Evolutionary conservation across 2,888 invertebrate genomes (phyloP).

Genomic region (Mylabris sibirica): DNA sequence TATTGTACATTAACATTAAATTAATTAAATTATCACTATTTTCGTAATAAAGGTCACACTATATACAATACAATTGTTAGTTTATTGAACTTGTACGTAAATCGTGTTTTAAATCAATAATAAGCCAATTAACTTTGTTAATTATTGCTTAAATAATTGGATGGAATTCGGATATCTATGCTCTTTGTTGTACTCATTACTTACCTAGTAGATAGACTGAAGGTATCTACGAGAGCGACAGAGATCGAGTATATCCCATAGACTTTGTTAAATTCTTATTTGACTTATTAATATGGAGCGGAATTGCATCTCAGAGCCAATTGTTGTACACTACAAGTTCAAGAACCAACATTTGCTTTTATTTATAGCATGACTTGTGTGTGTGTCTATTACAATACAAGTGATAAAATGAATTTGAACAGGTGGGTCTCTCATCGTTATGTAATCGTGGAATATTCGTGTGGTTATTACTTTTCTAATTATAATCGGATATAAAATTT

Average conservation of each 20-base stretch:
- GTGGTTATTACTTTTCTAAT: background rate
- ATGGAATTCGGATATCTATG: no score
- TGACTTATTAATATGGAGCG: no score
- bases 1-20: background rate
- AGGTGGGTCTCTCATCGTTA: background rate
- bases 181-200: no score
- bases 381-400: background rate
- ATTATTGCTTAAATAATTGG: background rate
- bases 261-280: no score
- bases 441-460: background rate
- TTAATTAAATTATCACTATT: conserved; percentile 6
- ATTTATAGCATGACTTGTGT: background rate
- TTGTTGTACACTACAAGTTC: background rate
- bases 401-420: background rate
- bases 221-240: no score
- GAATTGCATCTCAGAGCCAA: conserved; percentile 5
- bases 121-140: background rate
- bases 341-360: background rate
- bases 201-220: no score
- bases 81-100: background rate
- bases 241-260: no score
- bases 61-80: background rate
- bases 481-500: background rate
- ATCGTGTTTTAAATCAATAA: background rate
- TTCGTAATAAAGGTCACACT: conserved; percentile 7